Percentiles rank a stretch among this genome's conserved stretches.
Conservation (phyloP, 2,797 vertebrate species). For the Podarcis lilfordi region DNA sequence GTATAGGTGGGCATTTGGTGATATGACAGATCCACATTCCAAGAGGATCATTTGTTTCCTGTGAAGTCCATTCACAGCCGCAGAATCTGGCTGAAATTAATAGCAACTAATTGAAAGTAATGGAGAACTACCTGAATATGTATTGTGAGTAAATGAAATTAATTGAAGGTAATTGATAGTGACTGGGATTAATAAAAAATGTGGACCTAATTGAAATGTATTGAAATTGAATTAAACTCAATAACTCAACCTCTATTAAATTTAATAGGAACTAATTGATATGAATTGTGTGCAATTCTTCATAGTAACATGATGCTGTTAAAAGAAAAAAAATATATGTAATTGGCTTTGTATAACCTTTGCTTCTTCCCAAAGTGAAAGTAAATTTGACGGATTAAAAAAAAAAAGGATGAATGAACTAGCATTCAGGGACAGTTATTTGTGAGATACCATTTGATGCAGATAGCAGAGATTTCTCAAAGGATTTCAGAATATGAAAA, state of each 20-base stretch:
- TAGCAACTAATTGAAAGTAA: constrained; percentile 79
- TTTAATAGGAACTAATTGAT: constrained; percentile 77
- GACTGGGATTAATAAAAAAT: constrained; percentile 80
- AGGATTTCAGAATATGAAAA: constrained; percentile 64
- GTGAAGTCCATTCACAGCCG: constrained; percentile 71
- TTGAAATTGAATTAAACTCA: constrained; percentile 79
- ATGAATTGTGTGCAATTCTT: constrained; percentile 75
- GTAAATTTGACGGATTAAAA: constrained; percentile 47
- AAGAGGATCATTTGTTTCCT: constrained; percentile 64
- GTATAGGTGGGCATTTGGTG: constrained; percentile 9
- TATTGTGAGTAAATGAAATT: constrained; percentile 78
- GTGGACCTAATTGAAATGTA: constrained; percentile 80
- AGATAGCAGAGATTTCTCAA: constrained; percentile 49
- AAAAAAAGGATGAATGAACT: constrained; percentile 25
- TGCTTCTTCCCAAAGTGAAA: constrained; percentile 48
- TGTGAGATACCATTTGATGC: constrained; percentile 35
- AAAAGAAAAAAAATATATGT: constrained; percentile 58
- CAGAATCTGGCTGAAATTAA: constrained; percentile 74
- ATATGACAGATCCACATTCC: constrained; percentile 44
- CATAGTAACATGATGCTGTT: constrained; percentile 69
- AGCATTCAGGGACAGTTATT: constrained; percentile 41
- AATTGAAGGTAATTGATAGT: constrained; percentile 81
- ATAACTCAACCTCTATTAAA: constrained; percentile 78
- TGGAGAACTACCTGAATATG: constrained; percentile 79
- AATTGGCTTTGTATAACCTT: constrained; percentile 56